Percentiles rank a stretch among this genome's conserved stretches.
Evolutionary conservation across 2,797 vertebrate genomes (phyloP).

Genomic region (Arrhamphus sclerolepis): DNA sequence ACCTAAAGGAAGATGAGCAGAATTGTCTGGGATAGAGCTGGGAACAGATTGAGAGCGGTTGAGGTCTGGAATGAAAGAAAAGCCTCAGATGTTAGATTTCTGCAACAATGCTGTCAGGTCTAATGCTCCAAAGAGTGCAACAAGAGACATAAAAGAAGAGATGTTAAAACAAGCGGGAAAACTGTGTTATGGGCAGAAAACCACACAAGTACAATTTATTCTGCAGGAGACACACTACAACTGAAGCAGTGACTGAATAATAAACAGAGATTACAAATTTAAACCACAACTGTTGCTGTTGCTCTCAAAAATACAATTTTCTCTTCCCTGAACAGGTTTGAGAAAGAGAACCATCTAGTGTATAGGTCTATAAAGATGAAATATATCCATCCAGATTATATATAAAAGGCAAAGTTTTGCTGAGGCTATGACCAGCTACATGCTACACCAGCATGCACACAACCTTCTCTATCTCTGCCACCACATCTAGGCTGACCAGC

Average conservation of each 20-base stretch:
- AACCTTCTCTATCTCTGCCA: constrained; percentile 29
- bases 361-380: no score
- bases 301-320: constrained; percentile 6
- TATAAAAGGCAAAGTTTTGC: constrained; percentile 31
- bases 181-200: constrained; percentile 27
- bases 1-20: constrained; percentile 72
- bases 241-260: constrained; percentile 6
- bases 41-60: constrained; percentile 71
- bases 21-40: constrained; percentile 64
- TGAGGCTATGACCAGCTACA: constrained; percentile 24
- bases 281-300: constrained; percentile 6
- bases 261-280: constrained; percentile 19
- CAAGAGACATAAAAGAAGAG: constrained; percentile 26
- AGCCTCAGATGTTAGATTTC: constrained; percentile 59
- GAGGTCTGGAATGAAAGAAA: constrained; percentile 79
- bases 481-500: constrained; percentile 36
- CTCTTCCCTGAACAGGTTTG: not conserved
- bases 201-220: constrained; percentile 4
- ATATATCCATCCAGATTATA: constrained; percentile 9
- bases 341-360: no score
- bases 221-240: constrained; percentile 7
- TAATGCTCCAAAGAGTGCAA: constrained; percentile 38
- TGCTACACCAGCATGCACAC: constrained; percentile 28
- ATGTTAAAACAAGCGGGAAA: constrained; percentile 36
- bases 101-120: constrained; percentile 41